Evolutionary conservation across 2,888 invertebrate species (phyloP).

Genomic region (Lithophane socia): DNA sequence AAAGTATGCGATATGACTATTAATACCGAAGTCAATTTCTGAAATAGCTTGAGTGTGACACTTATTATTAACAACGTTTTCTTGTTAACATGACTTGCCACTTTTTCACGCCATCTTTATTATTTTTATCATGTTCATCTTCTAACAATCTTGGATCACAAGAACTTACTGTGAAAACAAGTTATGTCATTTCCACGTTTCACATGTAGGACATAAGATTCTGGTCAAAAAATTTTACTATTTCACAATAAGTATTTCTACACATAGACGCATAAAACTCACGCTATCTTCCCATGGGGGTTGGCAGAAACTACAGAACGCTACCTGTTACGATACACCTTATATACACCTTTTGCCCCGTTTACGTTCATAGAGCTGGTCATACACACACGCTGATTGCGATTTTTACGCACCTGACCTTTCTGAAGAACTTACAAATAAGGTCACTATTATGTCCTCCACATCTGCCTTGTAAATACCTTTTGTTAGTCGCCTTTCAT

Average conservation of each 20-base stretch:
- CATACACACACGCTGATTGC: neutral
- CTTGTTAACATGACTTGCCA: conserved; percentile 19
- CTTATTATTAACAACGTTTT: conserved; percentile 22
- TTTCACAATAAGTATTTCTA: neutral
- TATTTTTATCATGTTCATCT: neutral
- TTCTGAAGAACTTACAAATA: neutral
- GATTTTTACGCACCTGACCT: neutral
- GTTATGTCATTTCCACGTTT: conserved; percentile 2
- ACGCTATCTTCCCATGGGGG: neutral
- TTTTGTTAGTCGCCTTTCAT: neutral
- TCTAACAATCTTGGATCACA: neutral
- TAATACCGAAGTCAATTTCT: neutral
- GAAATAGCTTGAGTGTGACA: conserved; percentile 17
- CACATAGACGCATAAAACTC: neutral
- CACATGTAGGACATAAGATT: neutral
- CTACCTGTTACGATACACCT: neutral
- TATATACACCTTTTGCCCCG: neutral
- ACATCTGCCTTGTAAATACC: neutral
- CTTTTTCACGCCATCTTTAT: conserved; percentile 3
- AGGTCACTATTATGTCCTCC: neutral
- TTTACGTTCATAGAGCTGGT: neutral
- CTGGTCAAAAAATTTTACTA: neutral
- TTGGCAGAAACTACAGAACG: neutral
- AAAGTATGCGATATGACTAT: conserved; percentile 12
- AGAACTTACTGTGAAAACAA: neutral